phyloP scores from a whole-genome alignment of 2,888 invertebrate genomes.

The Selenia dentaria region DNA sequence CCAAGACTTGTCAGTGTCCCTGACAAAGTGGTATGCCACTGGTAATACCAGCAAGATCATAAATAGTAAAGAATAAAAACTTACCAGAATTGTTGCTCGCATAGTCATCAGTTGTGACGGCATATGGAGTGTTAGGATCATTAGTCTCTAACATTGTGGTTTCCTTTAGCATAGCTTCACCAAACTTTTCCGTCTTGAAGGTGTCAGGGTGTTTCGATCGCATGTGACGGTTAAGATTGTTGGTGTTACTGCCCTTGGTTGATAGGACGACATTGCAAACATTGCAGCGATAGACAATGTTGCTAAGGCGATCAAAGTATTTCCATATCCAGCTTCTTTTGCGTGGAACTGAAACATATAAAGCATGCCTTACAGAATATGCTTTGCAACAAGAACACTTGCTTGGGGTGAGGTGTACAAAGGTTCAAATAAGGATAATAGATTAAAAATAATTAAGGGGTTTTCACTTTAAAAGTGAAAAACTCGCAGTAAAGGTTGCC shows the following conservation, averaged over 20 bases:
- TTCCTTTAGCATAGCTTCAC: constrained; percentile 25
- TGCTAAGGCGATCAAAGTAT: constrained; percentile 70
- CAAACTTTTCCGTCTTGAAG: constrained; percentile 55
- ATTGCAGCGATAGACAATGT: constrained; percentile 69
- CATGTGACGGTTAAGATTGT: constrained; percentile 77
- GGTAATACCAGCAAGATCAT: no score
- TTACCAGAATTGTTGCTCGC: constrained; percentile 39
- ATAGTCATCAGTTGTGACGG: constrained; percentile 54
- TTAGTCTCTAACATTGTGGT: constrained; percentile 23
- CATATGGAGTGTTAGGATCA: constrained; percentile 50
- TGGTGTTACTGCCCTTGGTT: constrained; percentile 76
- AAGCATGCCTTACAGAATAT: no score
- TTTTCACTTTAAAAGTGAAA: no score
- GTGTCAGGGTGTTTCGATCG: constrained; percentile 62
- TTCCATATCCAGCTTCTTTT: constrained; percentile 81
- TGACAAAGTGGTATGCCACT: no score
- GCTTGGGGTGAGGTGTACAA: no score
- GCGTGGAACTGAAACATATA: constrained; percentile 52
- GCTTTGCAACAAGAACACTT: no score
- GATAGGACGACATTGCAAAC: constrained; percentile 72
- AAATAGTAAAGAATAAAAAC: not conserved
- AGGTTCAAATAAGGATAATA: no score
- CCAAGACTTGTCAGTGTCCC: no score
- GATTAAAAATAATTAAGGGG: no score
- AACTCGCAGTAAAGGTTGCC: no score